These are phyloP conservation scores for Corydoras sp. DNA, from an alignment of 2,113 vertebrate species.

Conservation along the genomic window DNA sequence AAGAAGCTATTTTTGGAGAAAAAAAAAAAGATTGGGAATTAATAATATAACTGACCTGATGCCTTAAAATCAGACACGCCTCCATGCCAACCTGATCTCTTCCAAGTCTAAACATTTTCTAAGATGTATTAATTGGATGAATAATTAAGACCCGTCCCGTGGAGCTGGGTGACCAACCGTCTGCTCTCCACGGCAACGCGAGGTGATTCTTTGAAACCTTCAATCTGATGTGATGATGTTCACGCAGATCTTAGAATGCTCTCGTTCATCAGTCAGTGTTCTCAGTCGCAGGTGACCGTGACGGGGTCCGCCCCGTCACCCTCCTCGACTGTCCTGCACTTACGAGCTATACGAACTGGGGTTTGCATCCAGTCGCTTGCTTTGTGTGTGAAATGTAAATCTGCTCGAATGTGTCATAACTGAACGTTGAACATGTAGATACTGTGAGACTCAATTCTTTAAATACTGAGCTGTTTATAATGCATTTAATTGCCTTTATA, in stretches of 20 bases:
- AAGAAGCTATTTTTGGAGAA: slow-evolving; percentile 10
- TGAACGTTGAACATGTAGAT: slow-evolving; percentile 7
- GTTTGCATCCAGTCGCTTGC: no score
- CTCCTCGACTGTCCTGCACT: no score
- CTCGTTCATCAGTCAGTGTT: no score
- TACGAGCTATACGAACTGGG: neutral
- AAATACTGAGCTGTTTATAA: neutral
- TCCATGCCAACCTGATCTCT: neutral
- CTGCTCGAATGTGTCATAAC: neutral
- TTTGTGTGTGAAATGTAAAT: neutral
- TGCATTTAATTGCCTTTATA: neutral
- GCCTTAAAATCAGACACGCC: neutral
- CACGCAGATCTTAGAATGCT: no score
- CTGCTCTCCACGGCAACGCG: no score
- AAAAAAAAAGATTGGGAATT: neutral
- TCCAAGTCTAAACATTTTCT: neutral
- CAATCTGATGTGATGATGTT: no score
- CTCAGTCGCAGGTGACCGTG: no score
- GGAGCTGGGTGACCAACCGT: no score
- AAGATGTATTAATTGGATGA: neutral
- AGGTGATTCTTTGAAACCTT: no score
- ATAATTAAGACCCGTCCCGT: no score
- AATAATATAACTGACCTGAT: slow-evolving; percentile 4
- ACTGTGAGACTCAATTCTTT: slow-evolving; percentile 15
- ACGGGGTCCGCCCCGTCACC: no score